A percentile compares a stretch with the other conserved stretches of the same genome.
These are phyloP conservation scores for Apotomis turbidana DNA, from an alignment of 2,888 invertebrate species.

Conservation along the genomic window DNA sequence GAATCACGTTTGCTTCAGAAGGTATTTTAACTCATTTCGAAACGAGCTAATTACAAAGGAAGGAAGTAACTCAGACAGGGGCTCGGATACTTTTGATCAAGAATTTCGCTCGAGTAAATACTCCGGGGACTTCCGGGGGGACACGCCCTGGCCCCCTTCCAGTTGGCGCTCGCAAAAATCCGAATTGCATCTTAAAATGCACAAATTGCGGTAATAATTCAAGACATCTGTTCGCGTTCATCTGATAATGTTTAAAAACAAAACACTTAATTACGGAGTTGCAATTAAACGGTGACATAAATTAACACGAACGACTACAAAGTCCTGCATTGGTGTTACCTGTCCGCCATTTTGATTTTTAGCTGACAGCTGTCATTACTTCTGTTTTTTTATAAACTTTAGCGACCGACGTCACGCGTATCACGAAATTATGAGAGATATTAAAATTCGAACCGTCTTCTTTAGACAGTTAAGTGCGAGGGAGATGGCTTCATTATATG, in stretches of 20 bases:
- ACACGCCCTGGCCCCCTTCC: constrained; percentile 12
- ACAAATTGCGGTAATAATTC: constrained; percentile 66
- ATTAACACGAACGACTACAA: not conserved
- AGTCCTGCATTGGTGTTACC: not conserved
- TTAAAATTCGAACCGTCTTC: no score
- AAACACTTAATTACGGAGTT: constrained; percentile 51
- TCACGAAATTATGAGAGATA: no score
- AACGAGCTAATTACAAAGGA: constrained; percentile 3
- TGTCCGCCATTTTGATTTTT: no score
- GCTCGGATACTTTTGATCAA: not conserved
- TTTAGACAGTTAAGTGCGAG: not conserved
- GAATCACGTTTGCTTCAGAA: not conserved
- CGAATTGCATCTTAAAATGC: constrained; percentile 50
- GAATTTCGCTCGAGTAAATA: not conserved
- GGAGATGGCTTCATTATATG: not conserved
- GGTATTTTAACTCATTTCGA: not conserved
- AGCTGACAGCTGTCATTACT: no score
- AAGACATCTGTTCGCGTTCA: constrained; percentile 52
- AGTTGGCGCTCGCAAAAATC: constrained; percentile 19
- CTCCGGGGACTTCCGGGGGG: constrained; percentile 12
- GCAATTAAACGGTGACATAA: constrained; percentile 44
- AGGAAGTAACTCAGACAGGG: constrained; percentile 4
- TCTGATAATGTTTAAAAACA: constrained; percentile 53
- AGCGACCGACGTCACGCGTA: no score
- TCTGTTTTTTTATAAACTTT: no score